Conservation (phyloP, 2,888 invertebrate species). For the Cistogaster globosa region DNA sequence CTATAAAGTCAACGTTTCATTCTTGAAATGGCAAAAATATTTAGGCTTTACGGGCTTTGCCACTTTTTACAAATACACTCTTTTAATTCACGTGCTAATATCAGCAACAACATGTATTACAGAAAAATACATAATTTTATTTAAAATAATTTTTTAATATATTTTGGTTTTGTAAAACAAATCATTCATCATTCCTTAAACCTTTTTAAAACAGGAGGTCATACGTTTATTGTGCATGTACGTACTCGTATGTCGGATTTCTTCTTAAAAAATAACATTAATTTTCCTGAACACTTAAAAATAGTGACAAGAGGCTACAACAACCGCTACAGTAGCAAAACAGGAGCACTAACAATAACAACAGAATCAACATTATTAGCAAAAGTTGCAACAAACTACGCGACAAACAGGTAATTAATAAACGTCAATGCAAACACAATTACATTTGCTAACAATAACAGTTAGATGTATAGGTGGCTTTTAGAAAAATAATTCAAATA, state of each 20-base stretch:
- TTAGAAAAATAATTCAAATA: neutral
- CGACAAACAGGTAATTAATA: constrained; percentile 13
- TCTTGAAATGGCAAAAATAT: no score
- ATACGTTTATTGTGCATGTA: neutral
- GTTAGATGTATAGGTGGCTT: neutral
- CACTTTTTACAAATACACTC: no score
- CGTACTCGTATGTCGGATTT: constrained; percentile 34
- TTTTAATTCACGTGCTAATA: no score
- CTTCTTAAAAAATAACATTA: constrained; percentile 57
- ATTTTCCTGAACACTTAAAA: constrained; percentile 29
- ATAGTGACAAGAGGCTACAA: constrained; percentile 18
- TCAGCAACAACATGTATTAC: no score
- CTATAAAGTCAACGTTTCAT: no score
- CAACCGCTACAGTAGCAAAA: constrained; percentile 26
- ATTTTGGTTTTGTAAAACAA: constrained; percentile 17
- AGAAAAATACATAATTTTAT: no score
- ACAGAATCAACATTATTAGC: constrained; percentile 39
- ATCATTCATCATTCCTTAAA: constrained; percentile 55
- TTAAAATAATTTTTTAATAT: constrained; percentile 12
- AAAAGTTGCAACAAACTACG: constrained; percentile 40
- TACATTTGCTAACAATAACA: neutral
- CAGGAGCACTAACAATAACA: constrained; percentile 10
- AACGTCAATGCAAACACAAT: neutral
- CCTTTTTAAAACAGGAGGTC: constrained; percentile 37
- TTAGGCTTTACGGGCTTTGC: no score